Percentiles rank a stretch among this genome's conserved stretches.
phyloP scores from a whole-genome alignment of 2,888 invertebrate genomes.

The Scotopteryx bipunctaria region DNA sequence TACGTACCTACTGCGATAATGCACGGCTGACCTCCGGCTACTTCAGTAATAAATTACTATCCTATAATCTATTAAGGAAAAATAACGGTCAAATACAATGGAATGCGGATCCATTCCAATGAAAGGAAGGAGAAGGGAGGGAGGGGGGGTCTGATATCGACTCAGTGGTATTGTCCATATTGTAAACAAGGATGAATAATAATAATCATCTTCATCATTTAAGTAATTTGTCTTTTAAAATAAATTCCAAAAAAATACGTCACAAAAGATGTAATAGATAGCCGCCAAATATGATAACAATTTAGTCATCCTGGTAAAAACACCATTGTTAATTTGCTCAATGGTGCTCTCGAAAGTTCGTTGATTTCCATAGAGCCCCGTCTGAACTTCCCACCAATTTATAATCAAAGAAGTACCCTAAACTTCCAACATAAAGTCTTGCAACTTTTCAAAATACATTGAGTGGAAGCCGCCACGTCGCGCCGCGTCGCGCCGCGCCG shows the following conservation, averaged over 20 bases:
- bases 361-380: constrained; percentile 12
- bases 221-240: too few species aligned
- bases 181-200: constrained; percentile 22
- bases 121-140: background rate
- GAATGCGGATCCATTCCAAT: constrained; percentile 25
- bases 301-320: too few species aligned
- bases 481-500: background rate
- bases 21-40: too few species aligned
- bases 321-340: too few species aligned
- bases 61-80: constrained; percentile 20
- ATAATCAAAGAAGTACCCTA: constrained; percentile 3
- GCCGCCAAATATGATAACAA: too few species aligned
- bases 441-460: constrained; percentile 10
- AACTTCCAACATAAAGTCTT: constrained; percentile 3
- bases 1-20: too few species aligned
- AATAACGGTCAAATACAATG: constrained; percentile 26
- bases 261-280: too few species aligned
- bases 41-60: too few species aligned
- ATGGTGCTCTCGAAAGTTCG: background rate
- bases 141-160: constrained; percentile 20
- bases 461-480: background rate
- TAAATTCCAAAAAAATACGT: too few species aligned
- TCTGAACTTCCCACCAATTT: constrained; percentile 1
- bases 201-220: too few species aligned
- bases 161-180: constrained; percentile 20